Base-by-base conservation (phyloP, 2,113 vertebrate genomes). In the Andinoacara biseriatus region DNA sequence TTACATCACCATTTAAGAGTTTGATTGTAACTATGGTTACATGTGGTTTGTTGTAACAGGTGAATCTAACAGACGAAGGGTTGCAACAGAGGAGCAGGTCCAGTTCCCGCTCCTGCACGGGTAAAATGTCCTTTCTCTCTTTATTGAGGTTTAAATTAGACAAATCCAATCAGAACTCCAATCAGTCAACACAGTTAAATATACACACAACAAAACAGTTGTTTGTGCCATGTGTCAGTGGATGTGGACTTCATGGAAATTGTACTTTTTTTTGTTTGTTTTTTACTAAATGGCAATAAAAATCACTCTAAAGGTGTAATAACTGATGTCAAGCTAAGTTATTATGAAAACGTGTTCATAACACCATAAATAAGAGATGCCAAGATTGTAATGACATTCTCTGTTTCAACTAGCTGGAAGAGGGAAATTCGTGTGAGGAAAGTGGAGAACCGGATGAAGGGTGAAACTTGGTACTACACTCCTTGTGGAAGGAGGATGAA, bases 381-480 rank as follows among this genome's bases (percentile, higher is more conserved):
- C 63, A 49, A 2, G 5, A 80, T 17, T 31, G 2, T 76, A 80
- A 90, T 62, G 1, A 43, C 61, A 15, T 61, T 13, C 46, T 10
- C 49, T 80, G 35, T 84, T 82, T 89, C 78, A 22, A 69, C 76
- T 86, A 99, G 98, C 65, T 99, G 98, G 98, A 95, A 90, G 90
- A 95, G 98, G 82, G 98, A 99, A 93, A 97, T 99, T 77, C 95
- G 97, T 29, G 98, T 99, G 87, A 97, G 93, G 94, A 97, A 95
- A 86, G 93, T 95, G 33, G 97, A 97, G 81, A 95, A 96, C 86
- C 96, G 98, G 13, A 97, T 98, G 96, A 98, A 98, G 88, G 98
- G 98, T 0, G 98, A 99, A 92, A 99, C 98, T 1, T 99, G 97
- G 97, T 99, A 99, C 94, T 99, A 98, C n/a, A 97, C 97, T 5